These are phyloP conservation scores for Aurelia aurita complex sp. Pacific DNA, from an alignment of 30 jellyfish, hydroid and myxozoan species.

Conservation along the genomic window DNA sequence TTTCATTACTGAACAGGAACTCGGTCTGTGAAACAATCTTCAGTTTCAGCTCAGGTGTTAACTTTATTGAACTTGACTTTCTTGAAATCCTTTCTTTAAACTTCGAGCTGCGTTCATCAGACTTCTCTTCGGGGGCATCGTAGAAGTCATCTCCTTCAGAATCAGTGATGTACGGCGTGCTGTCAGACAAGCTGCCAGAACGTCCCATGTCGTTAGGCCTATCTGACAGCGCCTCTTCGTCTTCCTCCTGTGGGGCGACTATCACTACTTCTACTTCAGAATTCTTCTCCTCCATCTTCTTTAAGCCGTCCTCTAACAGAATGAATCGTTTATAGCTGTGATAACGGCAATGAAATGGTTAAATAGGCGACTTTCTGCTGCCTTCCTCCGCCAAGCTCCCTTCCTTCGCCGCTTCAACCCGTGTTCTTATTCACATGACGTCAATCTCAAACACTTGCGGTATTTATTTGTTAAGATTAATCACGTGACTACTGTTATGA, in stretches of 20 bases:
- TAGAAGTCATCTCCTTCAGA: conserved; percentile 72
- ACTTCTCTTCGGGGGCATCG: conserved; percentile 45
- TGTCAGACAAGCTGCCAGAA: conserved; percentile 77
- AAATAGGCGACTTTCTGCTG: background rate
- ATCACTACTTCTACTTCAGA: conserved; percentile 55
- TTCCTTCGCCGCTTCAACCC: too few species aligned
- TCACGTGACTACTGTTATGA: background rate
- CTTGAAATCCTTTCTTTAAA: conserved; percentile 38
- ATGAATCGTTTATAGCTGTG: background rate
- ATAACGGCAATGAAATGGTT: conserved; percentile 1
- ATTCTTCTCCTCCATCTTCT: conserved; percentile 40
- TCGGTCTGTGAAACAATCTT: conserved; percentile 90
- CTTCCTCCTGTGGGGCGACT: conserved; percentile 53
- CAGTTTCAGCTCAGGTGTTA: conserved; percentile 76
- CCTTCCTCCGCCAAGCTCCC: background rate
- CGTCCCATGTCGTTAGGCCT: conserved; percentile 39
- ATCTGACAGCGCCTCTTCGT: conserved; percentile 50
- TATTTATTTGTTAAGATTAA: conserved; percentile 4
- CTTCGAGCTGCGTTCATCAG: conserved; percentile 4
- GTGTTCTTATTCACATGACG: background rate
- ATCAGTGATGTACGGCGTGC: conserved; percentile 74
- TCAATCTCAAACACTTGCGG: background rate
- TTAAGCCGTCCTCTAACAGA: background rate
- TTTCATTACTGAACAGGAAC: conserved; percentile 92
- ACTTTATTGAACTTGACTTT: conserved; percentile 44